phyloP scores from a whole-genome alignment of 2,797 vertebrate genomes.

The Poecilia velifera region DNA sequence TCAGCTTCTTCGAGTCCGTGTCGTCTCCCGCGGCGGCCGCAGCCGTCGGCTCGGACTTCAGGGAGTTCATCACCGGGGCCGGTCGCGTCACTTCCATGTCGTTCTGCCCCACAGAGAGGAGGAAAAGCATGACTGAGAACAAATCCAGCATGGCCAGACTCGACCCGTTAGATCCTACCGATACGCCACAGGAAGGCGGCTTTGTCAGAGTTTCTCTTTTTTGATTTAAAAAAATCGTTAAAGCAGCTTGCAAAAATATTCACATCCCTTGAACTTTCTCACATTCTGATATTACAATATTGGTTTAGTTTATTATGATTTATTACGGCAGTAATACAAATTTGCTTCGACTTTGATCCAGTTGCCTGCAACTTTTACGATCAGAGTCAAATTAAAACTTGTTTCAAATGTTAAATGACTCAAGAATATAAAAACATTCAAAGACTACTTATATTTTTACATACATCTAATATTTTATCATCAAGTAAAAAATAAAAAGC shows the following conservation, averaged over 20 bases:
- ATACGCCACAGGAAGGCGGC: conserved; percentile 50
- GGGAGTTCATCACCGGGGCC: conserved; percentile 82
- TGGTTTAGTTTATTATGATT: too few species aligned
- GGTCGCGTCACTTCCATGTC: conserved; percentile 87
- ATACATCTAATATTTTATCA: neutral
- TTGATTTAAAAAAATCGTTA: conserved; percentile 35
- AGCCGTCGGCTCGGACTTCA: conserved; percentile 82
- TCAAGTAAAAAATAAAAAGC: neutral
- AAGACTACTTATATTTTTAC: neutral
- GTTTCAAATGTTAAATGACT: neutral
- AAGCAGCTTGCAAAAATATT: neutral
- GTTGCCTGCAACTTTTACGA: neutral
- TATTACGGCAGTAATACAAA: neutral
- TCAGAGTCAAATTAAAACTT: neutral
- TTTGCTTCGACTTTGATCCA: neutral
- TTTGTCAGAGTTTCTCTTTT: conserved; percentile 53
- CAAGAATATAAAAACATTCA: neutral
- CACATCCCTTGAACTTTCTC: neutral
- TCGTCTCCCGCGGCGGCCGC: conserved; percentile 85
- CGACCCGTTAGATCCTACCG: conserved; percentile 42
- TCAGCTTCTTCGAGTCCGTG: conserved; percentile 88
- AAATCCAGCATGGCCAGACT: conserved; percentile 42
- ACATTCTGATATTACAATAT: neutral
- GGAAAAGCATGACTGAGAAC: conserved; percentile 31
- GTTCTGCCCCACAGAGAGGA: conserved; percentile 76